phyloP scores from a whole-genome alignment of 2,113 vertebrate species.

The Scomber colias region DNA sequence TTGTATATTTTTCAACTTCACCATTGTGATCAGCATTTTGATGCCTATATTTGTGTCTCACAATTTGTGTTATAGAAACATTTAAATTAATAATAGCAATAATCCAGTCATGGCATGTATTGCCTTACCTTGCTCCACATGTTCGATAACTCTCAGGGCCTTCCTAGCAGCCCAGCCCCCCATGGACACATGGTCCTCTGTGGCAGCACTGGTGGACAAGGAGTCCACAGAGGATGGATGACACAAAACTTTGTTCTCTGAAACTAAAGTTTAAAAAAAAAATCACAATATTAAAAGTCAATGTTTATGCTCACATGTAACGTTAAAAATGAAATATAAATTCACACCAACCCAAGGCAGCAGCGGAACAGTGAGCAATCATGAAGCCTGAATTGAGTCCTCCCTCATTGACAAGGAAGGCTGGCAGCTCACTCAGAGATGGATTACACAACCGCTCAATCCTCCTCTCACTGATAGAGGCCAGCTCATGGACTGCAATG shows the following conservation, averaged over 20 bases:
- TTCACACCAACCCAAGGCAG: slow-evolving; percentile 90
- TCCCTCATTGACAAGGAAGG: slow-evolving; percentile 96
- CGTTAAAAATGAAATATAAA: background rate
- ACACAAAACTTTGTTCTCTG: slow-evolving; percentile 97
- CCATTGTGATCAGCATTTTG: no score
- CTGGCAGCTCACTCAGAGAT: slow-evolving; percentile 94
- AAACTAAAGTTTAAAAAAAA: slow-evolving; percentile 84
- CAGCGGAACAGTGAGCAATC: slow-evolving; percentile 98
- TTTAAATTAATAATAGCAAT: background rate
- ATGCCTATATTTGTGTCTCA: no score
- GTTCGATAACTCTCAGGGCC: slow-evolving; percentile 94
- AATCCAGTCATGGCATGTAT: background rate
- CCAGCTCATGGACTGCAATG: slow-evolving; percentile 96
- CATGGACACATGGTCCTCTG: slow-evolving; percentile 98
- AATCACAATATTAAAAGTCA: background rate
- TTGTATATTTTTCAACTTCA: no score
- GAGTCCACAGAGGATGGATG: slow-evolving; percentile 99
- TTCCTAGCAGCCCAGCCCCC: slow-evolving; percentile 99
- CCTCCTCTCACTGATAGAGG: slow-evolving; percentile 95
- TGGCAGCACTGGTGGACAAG: slow-evolving; percentile 97
- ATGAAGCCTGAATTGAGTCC: slow-evolving; percentile 99
- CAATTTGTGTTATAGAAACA: background rate
- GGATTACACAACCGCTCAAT: slow-evolving; percentile 97
- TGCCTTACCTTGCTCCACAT: slow-evolving; percentile 93
- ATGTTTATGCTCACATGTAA: background rate